Base-by-base conservation (phyloP, 2,888 invertebrate genomes). In the Catocala nupta region DNA sequence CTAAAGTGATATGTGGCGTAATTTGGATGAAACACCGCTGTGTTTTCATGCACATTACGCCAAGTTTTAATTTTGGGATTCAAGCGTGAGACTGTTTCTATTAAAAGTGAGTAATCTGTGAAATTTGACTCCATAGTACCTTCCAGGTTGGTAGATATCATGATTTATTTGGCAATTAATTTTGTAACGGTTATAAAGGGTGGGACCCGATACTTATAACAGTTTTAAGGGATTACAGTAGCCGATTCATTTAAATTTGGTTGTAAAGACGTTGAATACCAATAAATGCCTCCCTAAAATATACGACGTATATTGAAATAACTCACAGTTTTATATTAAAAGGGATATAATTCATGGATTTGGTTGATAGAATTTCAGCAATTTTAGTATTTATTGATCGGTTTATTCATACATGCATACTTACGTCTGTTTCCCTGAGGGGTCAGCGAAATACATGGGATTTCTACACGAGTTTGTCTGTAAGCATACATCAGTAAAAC, bases 101-200 rank as follows among this genome's bases (percentile, higher is more conserved):
- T 44, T 5, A 34, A 48, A 7, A 10, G 62, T 68, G 73, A 71
- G 13, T 59, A 49, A 42, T 1, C 3, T 36, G 55, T 54, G 75
- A 72, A 44, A 52, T 69, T 51, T n/a, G 1, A 33, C 48, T 53
- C 47, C 49, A 0, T 69, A 60, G 78, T 75, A 75, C 5, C 13
- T 7, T 13, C 0, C 44, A 59, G 57, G 63, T 63, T 52, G 63
- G 59, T 34, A 75, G 73, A 76, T 78, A 76, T 59, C 73, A 78
- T 76, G 76, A 76, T 76, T 76, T 76, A 76, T 76, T 61, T 45
- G 68, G 44, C 79, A 76, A 76, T 76, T 76, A 76, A 76, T 76
- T 76, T 70, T 68, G 49, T 75, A 75, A 68, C 73, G 70, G 79
- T 54, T 78, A 65, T 63, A 78, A 72, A 78, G 79, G 76, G 59